These are phyloP conservation scores for Callocephalon fimbriatum DNA, from an alignment of 2,113 vertebrate genomes.

Conservation along the genomic window DNA sequence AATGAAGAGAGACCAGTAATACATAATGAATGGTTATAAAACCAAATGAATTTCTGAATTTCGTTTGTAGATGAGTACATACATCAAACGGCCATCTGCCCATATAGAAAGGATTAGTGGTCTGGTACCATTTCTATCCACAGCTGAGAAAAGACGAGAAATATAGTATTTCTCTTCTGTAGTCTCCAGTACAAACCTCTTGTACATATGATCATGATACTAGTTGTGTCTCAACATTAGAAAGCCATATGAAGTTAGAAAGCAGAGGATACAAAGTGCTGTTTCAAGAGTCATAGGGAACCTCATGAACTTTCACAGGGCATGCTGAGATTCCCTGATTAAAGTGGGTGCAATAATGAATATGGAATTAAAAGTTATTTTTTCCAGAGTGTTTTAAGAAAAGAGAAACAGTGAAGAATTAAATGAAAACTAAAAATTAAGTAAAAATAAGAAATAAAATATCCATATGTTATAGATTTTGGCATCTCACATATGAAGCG, in stretches of 20 bases:
- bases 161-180: background rate
- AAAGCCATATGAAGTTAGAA: background rate
- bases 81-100: constrained; percentile 52
- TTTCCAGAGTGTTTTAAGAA: background rate
- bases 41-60: constrained; percentile 51
- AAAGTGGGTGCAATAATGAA: background rate
- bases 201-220: background rate
- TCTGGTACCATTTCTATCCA: background rate
- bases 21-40: constrained; percentile 52
- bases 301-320: background rate
- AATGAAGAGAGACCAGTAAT: constrained; percentile 44
- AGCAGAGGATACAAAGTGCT: background rate
- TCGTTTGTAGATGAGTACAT: constrained; percentile 41
- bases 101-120: constrained; percentile 21
- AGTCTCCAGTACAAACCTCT: background rate
- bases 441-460: background rate
- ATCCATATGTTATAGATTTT: background rate
- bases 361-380: background rate
- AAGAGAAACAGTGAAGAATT: background rate
- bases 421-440: background rate
- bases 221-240: background rate
- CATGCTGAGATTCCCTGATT: background rate
- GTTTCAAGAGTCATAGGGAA: background rate
- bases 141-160: constrained; percentile 1
- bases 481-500: background rate